Conservation (phyloP, 1,140 invertebrate species). For the Drosophila mojavensis region DNA sequence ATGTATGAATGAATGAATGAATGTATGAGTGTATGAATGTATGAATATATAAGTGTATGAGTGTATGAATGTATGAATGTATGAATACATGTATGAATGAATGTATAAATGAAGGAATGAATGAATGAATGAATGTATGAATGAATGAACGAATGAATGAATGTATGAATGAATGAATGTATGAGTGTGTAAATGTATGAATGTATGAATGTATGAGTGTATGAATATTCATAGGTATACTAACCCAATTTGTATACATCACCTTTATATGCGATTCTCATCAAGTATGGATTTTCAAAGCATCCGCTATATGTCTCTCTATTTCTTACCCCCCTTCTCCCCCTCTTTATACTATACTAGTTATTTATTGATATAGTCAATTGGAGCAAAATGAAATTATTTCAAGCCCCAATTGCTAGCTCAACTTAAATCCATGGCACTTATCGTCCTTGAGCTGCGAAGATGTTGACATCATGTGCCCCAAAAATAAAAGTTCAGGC, state of each 20-base stretch:
- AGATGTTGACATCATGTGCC: constrained; percentile 7
- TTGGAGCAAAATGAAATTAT: neutral
- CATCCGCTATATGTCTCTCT: neutral
- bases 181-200: neutral
- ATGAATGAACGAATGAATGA: neutral
- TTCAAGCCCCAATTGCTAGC: neutral
- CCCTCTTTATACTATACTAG: neutral
- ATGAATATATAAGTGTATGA: too few relatives aligned
- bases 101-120: neutral
- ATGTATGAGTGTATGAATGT: too few relatives aligned
- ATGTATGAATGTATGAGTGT: too few relatives aligned
- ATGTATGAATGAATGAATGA: too few relatives aligned
- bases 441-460: neutral
- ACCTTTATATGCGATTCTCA: too few relatives aligned
- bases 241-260: too few relatives aligned
- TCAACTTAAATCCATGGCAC: neutral
- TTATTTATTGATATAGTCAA: neutral
- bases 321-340: neutral
- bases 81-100: neutral
- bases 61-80: neutral
- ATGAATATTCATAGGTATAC: too few relatives aligned
- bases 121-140: neutral
- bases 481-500: constrained; percentile 6
- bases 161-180: neutral
- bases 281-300: neutral